Conservation (phyloP, 2,888 invertebrate species). For the Dexiosoma caninum region DNA sequence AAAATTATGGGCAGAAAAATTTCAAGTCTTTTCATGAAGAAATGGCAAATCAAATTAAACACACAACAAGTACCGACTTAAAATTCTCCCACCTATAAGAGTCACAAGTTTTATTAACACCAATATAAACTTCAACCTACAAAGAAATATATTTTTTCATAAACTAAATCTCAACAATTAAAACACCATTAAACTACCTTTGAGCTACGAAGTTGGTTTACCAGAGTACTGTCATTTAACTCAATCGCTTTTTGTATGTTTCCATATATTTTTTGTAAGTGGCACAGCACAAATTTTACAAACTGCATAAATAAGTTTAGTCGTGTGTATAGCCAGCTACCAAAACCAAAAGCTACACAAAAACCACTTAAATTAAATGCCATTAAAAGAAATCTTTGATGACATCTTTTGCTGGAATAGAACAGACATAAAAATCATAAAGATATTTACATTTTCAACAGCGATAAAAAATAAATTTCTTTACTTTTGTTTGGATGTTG, state of each 20-base stretch:
- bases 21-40: too few relatives aligned
- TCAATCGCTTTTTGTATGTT: background rate
- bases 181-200: background rate
- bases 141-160: slow-evolving; percentile 19
- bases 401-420: slow-evolving; percentile 2
- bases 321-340: too few relatives aligned
- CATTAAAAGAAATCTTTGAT: slow-evolving; percentile 14
- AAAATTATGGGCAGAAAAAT: too few relatives aligned
- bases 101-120: too few relatives aligned
- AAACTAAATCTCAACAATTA: background rate
- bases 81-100: too few relatives aligned
- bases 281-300: slow-evolving; percentile 10
- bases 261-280: background rate
- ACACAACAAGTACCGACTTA: too few relatives aligned
- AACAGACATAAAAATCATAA: slow-evolving; percentile 24
- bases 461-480: background rate
- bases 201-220: too few relatives aligned
- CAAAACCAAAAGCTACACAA: background rate
- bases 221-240: background rate
- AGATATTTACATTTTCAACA: slow-evolving; percentile 21
- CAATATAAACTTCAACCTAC: background rate
- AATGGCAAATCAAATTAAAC: too few relatives aligned
- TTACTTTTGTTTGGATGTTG: background rate
- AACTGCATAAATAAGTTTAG: slow-evolving; percentile 14
- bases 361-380: slow-evolving; percentile 16